phyloP scores from a whole-genome alignment of 1,140 invertebrate species.

The Drosophila pallidifrons region DNA sequence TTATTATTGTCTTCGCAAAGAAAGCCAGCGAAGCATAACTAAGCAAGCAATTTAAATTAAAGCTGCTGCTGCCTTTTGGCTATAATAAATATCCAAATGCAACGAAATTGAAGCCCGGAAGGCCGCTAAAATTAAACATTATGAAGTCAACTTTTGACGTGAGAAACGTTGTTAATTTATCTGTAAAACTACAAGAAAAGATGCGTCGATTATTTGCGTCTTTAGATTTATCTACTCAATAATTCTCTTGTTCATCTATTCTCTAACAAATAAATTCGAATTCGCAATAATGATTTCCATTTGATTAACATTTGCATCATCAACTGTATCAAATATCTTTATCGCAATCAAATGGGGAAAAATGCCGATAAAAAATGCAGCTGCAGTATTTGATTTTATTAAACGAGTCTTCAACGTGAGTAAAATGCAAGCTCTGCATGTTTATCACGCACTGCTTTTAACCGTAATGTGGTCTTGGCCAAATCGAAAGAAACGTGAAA shows the following conservation, averaged over 20 bases:
- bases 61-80: neutral
- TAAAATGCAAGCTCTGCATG: slow-evolving; percentile 47
- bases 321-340: too few relatives aligned
- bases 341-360: neutral
- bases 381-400: neutral
- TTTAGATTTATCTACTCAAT: too few relatives aligned
- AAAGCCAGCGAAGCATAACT: slow-evolving; percentile 12
- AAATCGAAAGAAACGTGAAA: slow-evolving; percentile 27
- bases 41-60: slow-evolving; percentile 16
- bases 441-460: slow-evolving; percentile 47
- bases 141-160: too few relatives aligned
- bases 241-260: too few relatives aligned
- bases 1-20: neutral
- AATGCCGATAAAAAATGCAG: slow-evolving; percentile 5
- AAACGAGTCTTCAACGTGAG: neutral
- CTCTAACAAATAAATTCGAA: too few relatives aligned
- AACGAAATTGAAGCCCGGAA: neutral
- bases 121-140: neutral
- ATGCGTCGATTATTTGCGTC: too few relatives aligned
- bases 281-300: too few relatives aligned
- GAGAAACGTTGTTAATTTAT: too few relatives aligned
- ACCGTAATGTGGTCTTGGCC: slow-evolving; percentile 43
- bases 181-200: too few relatives aligned
- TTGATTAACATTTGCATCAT: too few relatives aligned
- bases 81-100: neutral